Evolutionary conservation across 2,797 vertebrate species (phyloP).

Genomic region (Furcifer pardalis): DNA sequence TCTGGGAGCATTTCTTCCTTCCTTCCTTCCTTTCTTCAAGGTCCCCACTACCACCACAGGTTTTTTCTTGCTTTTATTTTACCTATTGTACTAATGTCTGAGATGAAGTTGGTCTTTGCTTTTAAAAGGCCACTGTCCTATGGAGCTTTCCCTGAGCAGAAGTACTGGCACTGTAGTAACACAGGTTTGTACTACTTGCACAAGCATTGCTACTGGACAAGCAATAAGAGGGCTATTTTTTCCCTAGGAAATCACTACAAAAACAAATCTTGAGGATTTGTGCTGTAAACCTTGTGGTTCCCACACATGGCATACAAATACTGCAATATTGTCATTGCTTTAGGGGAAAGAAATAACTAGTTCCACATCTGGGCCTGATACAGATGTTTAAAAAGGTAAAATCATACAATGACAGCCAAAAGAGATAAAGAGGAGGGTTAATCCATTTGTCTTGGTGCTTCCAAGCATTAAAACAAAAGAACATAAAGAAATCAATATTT

Average conservation of each 20-base stretch:
- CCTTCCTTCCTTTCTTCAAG: background rate
- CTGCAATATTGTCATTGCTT: background rate
- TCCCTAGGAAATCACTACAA: too few relatives aligned
- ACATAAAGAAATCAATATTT: background rate
- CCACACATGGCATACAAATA: background rate
- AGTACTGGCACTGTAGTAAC: too few relatives aligned
- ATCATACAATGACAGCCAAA: background rate
- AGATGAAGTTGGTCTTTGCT: too few relatives aligned
- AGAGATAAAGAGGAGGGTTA: background rate
- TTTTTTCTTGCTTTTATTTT: background rate
- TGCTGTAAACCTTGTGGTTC: too few relatives aligned
- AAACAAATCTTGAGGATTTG: too few relatives aligned
- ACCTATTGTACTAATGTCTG: background rate
- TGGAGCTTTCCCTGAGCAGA: too few relatives aligned
- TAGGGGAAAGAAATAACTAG: background rate
- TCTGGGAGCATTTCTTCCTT: background rate
- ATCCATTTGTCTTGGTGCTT: background rate
- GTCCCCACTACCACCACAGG: background rate
- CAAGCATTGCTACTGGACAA: too few relatives aligned
- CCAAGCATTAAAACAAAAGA: background rate
- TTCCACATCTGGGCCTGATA: background rate
- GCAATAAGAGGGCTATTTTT: too few relatives aligned
- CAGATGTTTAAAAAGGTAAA: background rate
- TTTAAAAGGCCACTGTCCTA: too few relatives aligned
- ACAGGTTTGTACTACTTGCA: too few relatives aligned